Evolutionary conservation across 2,113 vertebrate genomes (phyloP), one percentile per base, ranked within the genome.

Genomic region (Hirundichthys speculiger): DNA sequence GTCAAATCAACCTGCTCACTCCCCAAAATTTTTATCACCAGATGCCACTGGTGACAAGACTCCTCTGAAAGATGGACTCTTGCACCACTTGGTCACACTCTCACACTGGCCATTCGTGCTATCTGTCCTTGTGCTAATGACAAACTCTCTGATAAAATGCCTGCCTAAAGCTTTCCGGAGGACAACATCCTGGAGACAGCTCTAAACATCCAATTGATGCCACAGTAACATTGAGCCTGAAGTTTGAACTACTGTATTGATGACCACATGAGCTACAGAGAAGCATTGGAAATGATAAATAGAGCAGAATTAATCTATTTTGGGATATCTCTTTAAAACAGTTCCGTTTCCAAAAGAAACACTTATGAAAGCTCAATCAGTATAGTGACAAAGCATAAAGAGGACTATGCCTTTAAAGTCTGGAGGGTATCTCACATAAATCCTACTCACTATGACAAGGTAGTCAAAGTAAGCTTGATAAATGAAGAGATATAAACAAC

Each of bases 401-500:
- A 42, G 16, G 65, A 54, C 56, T 58, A 19, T 21, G 45, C 48
- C 43, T 45, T 80, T 69, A 49, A 73, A 74, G 52, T 72, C 41
- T 20, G 34, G 38, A 65, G 52, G 51, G 58, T 50, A 46, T 57
- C 53, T 41, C 48, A 59, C 57, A 58, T 84, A 70, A 81, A 82
- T 79, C 67, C 62, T 56, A 41, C 65, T 42, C 70, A 51, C 4
- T 38, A 41, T n/a, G 41, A 14, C 45, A 64, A 22, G 65, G 56
- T 69, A 41, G 55, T 84, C 45, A 64, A 43, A 75, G 11, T 34
- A 34, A 52, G 30, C 53, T 66, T 79, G 73, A 84, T 83, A 69
- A 83, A 86, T 86, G 50, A 79, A 64, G 64, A 59, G 70, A 55
- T 78, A 45, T 12, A 18, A 64, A 70, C 15, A 70, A 69, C 70